phyloP scores from a whole-genome alignment of 2,113 vertebrate species.

The Danionella cerebrum region DNA sequence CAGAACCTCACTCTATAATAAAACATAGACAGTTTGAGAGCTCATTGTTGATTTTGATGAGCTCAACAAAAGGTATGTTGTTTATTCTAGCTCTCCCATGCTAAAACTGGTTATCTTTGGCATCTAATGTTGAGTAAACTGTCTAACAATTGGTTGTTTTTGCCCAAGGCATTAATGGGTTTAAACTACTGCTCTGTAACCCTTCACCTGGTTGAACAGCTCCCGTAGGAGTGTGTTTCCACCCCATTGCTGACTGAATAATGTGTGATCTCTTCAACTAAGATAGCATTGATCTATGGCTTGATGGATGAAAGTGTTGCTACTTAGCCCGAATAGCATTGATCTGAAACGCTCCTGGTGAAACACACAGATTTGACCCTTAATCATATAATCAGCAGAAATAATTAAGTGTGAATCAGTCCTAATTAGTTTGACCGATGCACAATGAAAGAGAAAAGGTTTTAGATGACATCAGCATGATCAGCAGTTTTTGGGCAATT shows the following conservation, averaged over 20 bases:
- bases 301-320: background rate
- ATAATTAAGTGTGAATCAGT: background rate
- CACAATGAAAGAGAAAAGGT: background rate
- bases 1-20: too few species aligned
- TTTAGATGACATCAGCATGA: background rate
- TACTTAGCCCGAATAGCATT: background rate
- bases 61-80: background rate
- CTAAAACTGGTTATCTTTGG: slow-evolving; percentile 13
- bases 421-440: background rate
- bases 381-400: background rate
- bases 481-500: background rate
- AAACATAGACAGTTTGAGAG: too few species aligned
- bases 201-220: background rate
- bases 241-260: background rate
- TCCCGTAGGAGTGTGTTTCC: background rate
- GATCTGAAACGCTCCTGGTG: background rate
- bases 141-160: background rate
- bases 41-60: too few species aligned
- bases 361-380: background rate
- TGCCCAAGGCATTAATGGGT: background rate
- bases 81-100: background rate
- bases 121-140: background rate
- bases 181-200: background rate
- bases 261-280: background rate
- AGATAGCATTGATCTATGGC: background rate